phyloP scores from a whole-genome alignment of 2,888 invertebrate species.

The Ormyrus pomaceus region DNA sequence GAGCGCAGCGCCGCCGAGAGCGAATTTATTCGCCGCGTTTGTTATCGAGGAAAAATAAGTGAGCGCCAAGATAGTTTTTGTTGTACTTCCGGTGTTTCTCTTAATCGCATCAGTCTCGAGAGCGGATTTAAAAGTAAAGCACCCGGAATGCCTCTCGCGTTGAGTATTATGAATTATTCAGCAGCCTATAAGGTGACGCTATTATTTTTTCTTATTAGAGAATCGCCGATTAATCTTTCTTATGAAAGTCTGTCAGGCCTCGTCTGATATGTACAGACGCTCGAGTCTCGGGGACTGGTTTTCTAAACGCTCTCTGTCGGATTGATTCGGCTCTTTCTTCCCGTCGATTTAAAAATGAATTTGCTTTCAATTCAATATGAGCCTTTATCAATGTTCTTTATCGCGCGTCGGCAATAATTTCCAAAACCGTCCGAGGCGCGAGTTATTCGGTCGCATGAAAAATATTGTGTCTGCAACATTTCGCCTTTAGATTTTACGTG shows the following conservation, averaged over 20 bases:
- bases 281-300: background rate
- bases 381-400: background rate
- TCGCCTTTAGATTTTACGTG: conserved; percentile 14
- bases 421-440: background rate
- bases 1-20: too few species aligned
- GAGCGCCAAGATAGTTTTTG: conserved; percentile 15
- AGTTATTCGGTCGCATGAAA: background rate
- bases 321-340: background rate
- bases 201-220: conserved; percentile 35
- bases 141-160: background rate
- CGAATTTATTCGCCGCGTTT: too few species aligned
- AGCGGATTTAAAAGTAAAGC: conserved; percentile 12
- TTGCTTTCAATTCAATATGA: background rate
- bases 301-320: conserved; percentile 27
- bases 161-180: conserved; percentile 46
- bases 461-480: conserved; percentile 37
- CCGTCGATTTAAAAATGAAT: conserved; percentile 5
- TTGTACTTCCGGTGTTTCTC: conserved; percentile 33
- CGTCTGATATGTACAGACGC: background rate
- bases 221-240: conserved; percentile 43
- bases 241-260: conserved; percentile 45
- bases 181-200: conserved; percentile 14
- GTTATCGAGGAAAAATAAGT: background rate
- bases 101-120: background rate
- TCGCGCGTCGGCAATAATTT: background rate